Conservation (phyloP, 2,797 vertebrate species). For the Myotis findleyi region DNA sequence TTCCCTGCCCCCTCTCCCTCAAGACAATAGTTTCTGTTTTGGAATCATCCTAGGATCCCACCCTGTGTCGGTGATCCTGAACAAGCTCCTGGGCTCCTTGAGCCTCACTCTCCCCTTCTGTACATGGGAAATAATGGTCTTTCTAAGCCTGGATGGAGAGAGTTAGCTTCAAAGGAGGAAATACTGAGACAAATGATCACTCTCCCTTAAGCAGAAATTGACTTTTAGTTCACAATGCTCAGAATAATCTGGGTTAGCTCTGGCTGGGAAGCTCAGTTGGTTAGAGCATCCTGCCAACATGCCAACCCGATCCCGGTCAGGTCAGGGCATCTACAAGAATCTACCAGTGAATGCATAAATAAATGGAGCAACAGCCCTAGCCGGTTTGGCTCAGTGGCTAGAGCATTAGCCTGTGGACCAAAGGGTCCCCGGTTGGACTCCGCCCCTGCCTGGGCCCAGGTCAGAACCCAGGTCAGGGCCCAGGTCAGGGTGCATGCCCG, state of each 20-base stretch:
- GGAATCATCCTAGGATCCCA: background rate
- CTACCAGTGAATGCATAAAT: background rate
- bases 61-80: background rate
- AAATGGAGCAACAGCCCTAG: background rate
- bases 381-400: no score
- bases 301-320: background rate
- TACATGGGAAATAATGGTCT: background rate
- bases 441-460: no score
- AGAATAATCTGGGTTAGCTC: background rate
- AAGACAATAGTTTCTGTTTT: background rate
- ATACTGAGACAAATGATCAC: background rate
- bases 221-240: conserved; percentile 27
- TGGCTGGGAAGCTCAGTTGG: background rate
- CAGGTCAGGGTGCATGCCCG: no score
- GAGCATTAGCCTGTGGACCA: no score
- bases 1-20: background rate
- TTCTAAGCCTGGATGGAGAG: background rate
- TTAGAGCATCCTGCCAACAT: background rate
- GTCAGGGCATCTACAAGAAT: background rate
- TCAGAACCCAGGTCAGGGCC: no score
- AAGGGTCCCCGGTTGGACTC: no score
- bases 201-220: background rate
- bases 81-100: background rate
- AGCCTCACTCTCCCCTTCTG: conserved; percentile 49
- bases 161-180: background rate